These are phyloP conservation scores for Oreonectes daqikongensis DNA, from an alignment of 2,797 vertebrate genomes.

Conservation along the genomic window DNA sequence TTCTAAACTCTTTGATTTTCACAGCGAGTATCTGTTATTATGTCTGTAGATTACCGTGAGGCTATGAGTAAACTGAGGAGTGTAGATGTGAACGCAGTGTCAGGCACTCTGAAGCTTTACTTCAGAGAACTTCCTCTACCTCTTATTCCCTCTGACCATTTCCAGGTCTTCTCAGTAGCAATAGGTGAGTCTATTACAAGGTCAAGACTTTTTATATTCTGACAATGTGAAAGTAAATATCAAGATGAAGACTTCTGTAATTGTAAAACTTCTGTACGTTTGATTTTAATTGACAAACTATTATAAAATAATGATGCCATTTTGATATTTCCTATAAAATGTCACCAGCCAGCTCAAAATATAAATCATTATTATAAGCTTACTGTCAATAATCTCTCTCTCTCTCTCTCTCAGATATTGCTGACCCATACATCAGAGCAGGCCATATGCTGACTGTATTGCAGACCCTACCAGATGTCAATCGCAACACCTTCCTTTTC, in stretches of 20 bases:
- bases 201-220: not conserved
- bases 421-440: conserved; percentile 61
- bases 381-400: not conserved
- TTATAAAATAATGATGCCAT: too few species aligned
- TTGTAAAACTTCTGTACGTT: not conserved
- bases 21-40: not conserved
- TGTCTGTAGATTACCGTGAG: conserved; percentile 71
- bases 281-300: too few species aligned
- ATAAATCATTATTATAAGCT: too few species aligned
- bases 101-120: conserved; percentile 77
- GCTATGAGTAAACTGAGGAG: conserved; percentile 71
- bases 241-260: not conserved
- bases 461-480: conserved; percentile 69
- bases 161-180: conserved; percentile 65
- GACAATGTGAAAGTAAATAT: not conserved
- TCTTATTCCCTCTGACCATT: conserved; percentile 71
- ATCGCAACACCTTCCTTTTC: conserved; percentile 76
- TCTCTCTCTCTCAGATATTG: conserved; percentile 62
- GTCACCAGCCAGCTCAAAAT: not conserved
- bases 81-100: conserved; percentile 73
- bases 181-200: conserved; percentile 64
- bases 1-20: not conserved
- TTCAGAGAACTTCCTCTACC: conserved; percentile 77
- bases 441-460: conserved; percentile 70
- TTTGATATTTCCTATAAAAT: too few species aligned